A percentile compares a stretch with the other conserved stretches of the same genome.
Evolutionary conservation across 2,113 vertebrate species (phyloP).

Genomic region (Ptychochromis oligacanthus): DNA sequence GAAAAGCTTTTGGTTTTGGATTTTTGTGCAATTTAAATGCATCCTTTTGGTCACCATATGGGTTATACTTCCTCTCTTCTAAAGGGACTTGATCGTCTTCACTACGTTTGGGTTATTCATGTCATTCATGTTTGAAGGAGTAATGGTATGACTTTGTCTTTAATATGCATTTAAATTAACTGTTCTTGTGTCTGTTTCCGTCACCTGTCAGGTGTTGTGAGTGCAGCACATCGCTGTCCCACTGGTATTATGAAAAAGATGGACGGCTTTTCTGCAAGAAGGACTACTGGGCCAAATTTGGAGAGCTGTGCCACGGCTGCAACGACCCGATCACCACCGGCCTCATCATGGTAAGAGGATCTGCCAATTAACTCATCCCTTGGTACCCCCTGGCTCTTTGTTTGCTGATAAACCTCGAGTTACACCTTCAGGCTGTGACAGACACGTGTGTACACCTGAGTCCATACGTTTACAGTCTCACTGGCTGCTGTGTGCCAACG

Average conservation of each 20-base stretch:
- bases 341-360: conserved; percentile 91
- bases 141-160: not conserved
- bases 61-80: no score
- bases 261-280: conserved; percentile 96
- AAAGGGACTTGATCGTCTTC: not conserved
- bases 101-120: not conserved
- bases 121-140: not conserved
- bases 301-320: conserved; percentile 96
- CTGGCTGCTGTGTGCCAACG: not conserved
- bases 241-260: conserved; percentile 99
- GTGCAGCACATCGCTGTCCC: conserved; percentile 89
- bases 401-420: conserved; percentile 52
- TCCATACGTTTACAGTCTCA: conserved; percentile 17
- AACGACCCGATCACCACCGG: conserved; percentile 95
- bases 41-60: not conserved
- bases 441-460: conserved; percentile 17
- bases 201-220: conserved; percentile 88
- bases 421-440: conserved; percentile 17
- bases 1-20: not conserved
- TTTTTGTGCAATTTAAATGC: not conserved
- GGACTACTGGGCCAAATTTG: conserved; percentile 94
- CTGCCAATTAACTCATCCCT: conserved; percentile 23
- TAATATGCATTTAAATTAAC: not conserved
- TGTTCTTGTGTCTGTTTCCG: not conserved
- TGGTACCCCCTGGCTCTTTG: conserved; percentile 41